These are phyloP conservation scores for Amiota communis DNA, from an alignment of 2,888 invertebrate species.

Conservation along the genomic window DNA sequence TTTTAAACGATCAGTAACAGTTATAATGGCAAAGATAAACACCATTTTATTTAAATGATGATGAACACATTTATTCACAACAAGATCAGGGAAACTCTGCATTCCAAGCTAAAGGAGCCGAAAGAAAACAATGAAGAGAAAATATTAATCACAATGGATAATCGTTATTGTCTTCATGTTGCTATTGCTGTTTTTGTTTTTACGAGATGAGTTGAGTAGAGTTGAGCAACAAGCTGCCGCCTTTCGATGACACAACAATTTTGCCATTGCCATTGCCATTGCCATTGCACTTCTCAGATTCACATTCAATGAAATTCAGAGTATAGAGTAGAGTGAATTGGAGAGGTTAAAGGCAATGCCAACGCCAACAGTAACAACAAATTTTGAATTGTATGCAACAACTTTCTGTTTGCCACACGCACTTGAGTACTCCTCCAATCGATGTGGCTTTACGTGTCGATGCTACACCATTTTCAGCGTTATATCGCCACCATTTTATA, in stretches of 20 bases:
- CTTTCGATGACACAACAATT: background rate
- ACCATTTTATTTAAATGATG: too few species aligned
- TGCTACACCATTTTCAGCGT: background rate
- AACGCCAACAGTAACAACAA: conserved; percentile 22
- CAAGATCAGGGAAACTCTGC: too few species aligned
- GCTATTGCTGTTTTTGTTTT: conserved; percentile 1
- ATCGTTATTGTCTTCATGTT: background rate
- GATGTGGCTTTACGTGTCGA: conserved; percentile 4
- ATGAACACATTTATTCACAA: too few species aligned
- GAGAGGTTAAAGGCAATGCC: conserved; percentile 12
- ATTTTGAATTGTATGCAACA: conserved; percentile 45
- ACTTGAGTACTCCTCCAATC: background rate
- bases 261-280: conserved; percentile 6
- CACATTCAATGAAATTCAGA: too few species aligned
- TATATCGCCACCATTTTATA: background rate
- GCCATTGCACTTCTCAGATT: too few species aligned
- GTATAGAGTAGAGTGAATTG: too few species aligned
- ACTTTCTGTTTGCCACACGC: conserved; percentile 49
- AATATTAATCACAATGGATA: background rate
- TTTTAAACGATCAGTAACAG: too few species aligned
- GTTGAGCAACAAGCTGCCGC: conserved; percentile 5
- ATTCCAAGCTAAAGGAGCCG: background rate
- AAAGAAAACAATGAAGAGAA: background rate
- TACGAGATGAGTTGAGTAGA: background rate
- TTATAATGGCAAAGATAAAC: too few species aligned